Evolutionary conservation across 2,113 vertebrate species (phyloP), one percentile per base, ranked within the genome.

Genomic region (Odocoileus virginianus): DNA sequence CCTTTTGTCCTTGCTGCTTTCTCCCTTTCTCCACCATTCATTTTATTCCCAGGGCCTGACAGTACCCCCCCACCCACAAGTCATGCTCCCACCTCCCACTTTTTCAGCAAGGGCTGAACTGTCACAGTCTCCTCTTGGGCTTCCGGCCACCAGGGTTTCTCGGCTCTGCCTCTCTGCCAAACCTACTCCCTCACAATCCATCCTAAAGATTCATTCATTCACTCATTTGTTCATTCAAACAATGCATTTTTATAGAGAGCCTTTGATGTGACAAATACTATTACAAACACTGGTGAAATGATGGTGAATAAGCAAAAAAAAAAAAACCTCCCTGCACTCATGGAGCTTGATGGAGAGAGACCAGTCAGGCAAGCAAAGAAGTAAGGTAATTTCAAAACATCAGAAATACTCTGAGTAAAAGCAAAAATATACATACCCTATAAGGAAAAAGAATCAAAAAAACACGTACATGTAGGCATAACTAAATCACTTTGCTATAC

Each of bases 351-450:
- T 82, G 50, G 76, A 54, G 71, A 74, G 43, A 93, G 47, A 28
- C 45, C 57, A 76, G 30, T 36, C 5, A 89, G 78, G 9, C 40
- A 76, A 61, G 74, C 57, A 67, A 76, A 40, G 21, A 71, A 33
- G 15, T 23, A 81, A 96, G 54, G 12, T 71, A 21, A 85, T 57
- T 91, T 89, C 58, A 78, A 36, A 47, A 71, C 30, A 5, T 52
- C 9, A 91, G 55, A 90, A 97, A 95, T 30, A n/a, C 40, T 54
- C 27, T 23, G 25, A 93, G 61, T 8, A 81, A 67, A 88, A 93
- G 10, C 78, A 71, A 40, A 52, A 33, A 21, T 81, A 50, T 21
- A 52, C 47, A 52, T 33, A 81, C 1, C 67, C 76, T 47, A 79
- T 79, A 79, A 47, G 17, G 76, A 16, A 47, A 79, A 79, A 79